Evolutionary conservation across 2,113 vertebrate genomes (phyloP), one percentile per base, ranked within the genome.

Genomic region (Pandion haliaetus): DNA sequence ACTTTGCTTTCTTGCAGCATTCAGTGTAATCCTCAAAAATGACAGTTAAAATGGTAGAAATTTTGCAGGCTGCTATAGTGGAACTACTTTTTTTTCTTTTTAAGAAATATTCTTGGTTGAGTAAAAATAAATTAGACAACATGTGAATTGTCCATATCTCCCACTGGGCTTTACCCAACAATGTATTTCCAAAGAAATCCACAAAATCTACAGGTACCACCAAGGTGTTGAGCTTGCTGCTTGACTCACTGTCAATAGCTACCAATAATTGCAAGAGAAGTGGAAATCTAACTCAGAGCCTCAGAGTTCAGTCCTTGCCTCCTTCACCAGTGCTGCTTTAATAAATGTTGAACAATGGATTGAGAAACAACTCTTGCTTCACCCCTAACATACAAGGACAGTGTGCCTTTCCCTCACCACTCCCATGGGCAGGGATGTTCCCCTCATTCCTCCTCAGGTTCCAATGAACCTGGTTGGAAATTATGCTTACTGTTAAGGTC

Each of bases 181-280:
- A 80, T 88, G 80, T 91, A 21, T 93, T 95, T 90, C 62, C 42
- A 70, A 50, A 65, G 70, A 90, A 88, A 83, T 66, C 49, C 45
- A 76, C 44, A 57, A 88, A 73, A 15, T 72, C 78, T 73, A 80
- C 28, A 90, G 54, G 58, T 82, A 65, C 32, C 18, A 29, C 44
- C 47, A 80, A 94, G 66, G 36, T 40, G 25, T 45, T 76, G 82
- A 82, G 32, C 20, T 82, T 94, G 52, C 34, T 70, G n/a, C 63
- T 86, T 77, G 87, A 80, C 69, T 94, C 28, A 8, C 58, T 83
- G 74, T 92, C 71, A 88, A 58, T 79, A 94, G 34, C 74, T 92
- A 73, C 71, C 71, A 73, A 66, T 90, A 86, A 86, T 42, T 94
- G 49, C 49, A 80, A 85, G 82, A 80, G 62, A 96, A 80, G 57